Conservation (phyloP, 2,113 vertebrate species). For the Penelope pileata region DNA sequence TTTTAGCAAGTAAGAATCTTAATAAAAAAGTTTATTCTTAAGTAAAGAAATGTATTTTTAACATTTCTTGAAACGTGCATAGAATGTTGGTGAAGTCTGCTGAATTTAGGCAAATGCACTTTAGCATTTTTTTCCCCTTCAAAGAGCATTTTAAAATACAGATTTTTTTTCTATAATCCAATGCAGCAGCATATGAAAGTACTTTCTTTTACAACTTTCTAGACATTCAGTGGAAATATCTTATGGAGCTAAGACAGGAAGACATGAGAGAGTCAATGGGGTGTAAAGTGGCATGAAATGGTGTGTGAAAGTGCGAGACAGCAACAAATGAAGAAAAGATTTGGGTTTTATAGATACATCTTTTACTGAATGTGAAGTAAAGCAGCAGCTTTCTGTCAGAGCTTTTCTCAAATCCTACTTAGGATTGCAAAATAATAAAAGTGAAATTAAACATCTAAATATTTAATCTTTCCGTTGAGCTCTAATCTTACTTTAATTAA, state of each 20-base stretch:
- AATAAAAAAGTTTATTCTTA: not conserved
- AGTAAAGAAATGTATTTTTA: not conserved
- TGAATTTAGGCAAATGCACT: not conserved
- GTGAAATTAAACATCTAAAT: not conserved
- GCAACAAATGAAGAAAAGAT: not conserved
- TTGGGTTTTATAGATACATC: not conserved
- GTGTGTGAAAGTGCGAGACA: not conserved
- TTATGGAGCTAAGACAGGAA: not conserved
- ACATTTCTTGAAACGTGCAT: not conserved
- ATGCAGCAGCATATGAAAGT: not conserved
- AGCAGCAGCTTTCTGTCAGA: not conserved
- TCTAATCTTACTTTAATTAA: not conserved
- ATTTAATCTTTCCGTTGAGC: not conserved
- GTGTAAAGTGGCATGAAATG: not conserved
- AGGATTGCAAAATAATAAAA: not conserved
- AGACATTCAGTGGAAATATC: not conserved
- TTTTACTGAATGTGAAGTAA: not conserved
- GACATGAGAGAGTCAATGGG: not conserved
- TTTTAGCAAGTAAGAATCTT: not conserved
- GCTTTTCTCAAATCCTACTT: not conserved
- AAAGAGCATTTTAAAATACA: not conserved
- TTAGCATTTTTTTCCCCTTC: not conserved
- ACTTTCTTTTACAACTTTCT: not conserved
- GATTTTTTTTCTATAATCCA: not conserved
- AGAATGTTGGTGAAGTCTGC: not conserved